Percentiles rank a stretch among this genome's conserved stretches.
Conservation (phyloP, 2,797 vertebrate genomes). For the Sciaenops ocellatus region DNA sequence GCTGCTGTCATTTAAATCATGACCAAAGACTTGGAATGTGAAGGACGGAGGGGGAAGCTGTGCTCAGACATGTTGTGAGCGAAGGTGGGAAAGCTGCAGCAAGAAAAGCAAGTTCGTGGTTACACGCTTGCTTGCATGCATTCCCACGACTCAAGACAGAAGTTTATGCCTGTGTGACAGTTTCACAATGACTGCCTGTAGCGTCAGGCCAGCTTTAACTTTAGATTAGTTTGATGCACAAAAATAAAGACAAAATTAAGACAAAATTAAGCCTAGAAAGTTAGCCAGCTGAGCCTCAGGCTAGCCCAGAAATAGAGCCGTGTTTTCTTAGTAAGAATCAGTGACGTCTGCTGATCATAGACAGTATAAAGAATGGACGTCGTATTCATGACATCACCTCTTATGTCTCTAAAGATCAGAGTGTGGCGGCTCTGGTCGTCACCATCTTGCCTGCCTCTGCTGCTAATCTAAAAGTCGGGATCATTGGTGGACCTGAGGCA, state of each 20-base stretch:
- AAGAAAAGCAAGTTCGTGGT: constrained; percentile 19
- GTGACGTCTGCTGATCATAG: not conserved
- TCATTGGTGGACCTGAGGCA: too few species aligned
- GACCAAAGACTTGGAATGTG: constrained; percentile 6
- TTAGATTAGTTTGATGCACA: not conserved
- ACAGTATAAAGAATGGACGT: too few species aligned
- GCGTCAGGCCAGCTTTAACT: not conserved
- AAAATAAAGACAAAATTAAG: too few species aligned
- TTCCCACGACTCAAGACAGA: not conserved
- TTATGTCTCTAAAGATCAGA: too few species aligned
- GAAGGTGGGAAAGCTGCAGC: constrained; percentile 25
- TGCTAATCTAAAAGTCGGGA: too few species aligned
- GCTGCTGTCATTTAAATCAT: not conserved
- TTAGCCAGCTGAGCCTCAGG: not conserved
- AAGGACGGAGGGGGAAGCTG: not conserved
- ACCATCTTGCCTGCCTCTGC: too few species aligned
- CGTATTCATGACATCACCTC: too few species aligned
- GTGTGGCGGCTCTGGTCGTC: too few species aligned
- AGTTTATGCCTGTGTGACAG: not conserved
- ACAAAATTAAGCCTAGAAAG: not conserved
- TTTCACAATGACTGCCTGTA: not conserved
- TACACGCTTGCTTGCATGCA: not conserved
- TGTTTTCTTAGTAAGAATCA: constrained; percentile 9
- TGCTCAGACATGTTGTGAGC: constrained; percentile 65
- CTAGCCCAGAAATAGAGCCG: not conserved